These are phyloP conservation scores for Dasysyrphus tricinctus DNA, from an alignment of 2,888 invertebrate genomes.

Conservation along the genomic window DNA sequence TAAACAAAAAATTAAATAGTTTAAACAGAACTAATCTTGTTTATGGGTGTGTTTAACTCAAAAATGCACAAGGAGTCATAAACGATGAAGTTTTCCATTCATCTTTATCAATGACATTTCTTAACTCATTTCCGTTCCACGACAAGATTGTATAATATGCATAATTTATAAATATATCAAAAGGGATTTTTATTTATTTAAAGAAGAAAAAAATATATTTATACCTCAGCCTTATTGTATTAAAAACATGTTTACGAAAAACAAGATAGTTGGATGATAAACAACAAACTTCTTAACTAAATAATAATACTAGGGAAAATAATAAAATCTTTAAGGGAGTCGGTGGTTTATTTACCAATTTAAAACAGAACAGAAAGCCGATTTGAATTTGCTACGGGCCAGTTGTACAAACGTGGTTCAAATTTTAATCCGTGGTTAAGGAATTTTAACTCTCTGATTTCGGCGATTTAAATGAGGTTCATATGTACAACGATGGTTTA, in stretches of 20 bases:
- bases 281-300: background rate
- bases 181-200: background rate
- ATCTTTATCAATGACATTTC: slow-evolving; percentile 13
- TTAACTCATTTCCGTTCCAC: slow-evolving; percentile 23
- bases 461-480: too few species aligned
- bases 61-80: background rate
- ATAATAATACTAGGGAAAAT: too few species aligned
- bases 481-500: too few species aligned
- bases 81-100: slow-evolving; percentile 2
- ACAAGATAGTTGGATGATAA: background rate
- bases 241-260: slow-evolving; percentile 36
- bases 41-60: background rate
- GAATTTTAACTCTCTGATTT: too few species aligned
- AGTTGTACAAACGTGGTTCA: too few species aligned
- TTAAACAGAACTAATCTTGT: background rate
- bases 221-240: background rate
- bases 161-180: background rate
- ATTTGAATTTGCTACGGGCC: too few species aligned
- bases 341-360: too few species aligned
- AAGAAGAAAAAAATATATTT: background rate
- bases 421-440: too few species aligned
- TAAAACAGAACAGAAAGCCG: too few species aligned
- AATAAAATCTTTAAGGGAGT: too few species aligned
- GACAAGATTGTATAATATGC: background rate
- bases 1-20: background rate